Conservation (phyloP, 2,113 vertebrate species). For the Odobenus rosmarus region DNA sequence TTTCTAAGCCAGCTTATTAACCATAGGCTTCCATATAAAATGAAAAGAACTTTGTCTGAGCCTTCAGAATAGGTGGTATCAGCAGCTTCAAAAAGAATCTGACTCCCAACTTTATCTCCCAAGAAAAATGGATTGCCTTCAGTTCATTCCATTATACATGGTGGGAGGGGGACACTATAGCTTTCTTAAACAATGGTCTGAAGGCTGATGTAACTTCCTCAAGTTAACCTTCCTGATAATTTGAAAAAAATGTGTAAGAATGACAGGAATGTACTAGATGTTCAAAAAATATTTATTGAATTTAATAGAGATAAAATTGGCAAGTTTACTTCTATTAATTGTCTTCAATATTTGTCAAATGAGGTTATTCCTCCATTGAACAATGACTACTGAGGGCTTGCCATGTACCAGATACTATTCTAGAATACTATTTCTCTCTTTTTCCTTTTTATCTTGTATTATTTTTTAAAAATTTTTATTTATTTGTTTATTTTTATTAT, state of each 20-base stretch:
- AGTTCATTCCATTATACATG: neutral
- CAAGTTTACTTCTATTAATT: neutral
- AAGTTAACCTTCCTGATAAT: conserved; percentile 3
- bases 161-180: neutral
- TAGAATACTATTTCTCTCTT: neutral
- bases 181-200: neutral
- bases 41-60: neutral
- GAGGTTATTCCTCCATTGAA: neutral
- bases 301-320: neutral
- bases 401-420: neutral
- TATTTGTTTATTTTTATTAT: neutral
- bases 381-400: neutral
- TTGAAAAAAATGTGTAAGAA: neutral
- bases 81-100: neutral
- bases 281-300: neutral
- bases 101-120: neutral
- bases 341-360: neutral
- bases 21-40: neutral
- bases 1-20: neutral
- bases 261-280: neutral
- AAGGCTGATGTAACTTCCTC: neutral
- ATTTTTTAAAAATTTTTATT: too few relatives aligned
- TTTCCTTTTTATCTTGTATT: neutral
- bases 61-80: neutral
- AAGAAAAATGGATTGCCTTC: neutral